Conservation (phyloP, 2,797 vertebrate species). For the Simalia tracyae region DNA sequence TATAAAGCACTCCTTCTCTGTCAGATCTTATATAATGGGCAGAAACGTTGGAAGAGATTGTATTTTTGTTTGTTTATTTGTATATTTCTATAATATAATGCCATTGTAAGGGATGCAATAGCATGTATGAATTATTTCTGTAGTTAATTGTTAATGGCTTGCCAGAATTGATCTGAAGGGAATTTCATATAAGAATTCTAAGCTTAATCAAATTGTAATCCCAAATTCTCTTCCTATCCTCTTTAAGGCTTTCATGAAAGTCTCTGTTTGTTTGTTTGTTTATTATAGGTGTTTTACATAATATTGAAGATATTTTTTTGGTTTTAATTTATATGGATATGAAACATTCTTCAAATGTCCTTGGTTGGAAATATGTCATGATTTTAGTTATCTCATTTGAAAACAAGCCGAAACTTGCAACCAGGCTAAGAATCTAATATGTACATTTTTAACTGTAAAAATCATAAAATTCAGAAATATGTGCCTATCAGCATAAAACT, state of each 20-base stretch:
- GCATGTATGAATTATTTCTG: background rate
- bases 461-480: too few relatives aligned
- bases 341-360: background rate
- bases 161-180: background rate
- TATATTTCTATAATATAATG: background rate
- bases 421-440: too few relatives aligned
- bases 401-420: too few relatives aligned
- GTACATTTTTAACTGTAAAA: too few relatives aligned
- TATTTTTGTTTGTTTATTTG: background rate
- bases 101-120: background rate
- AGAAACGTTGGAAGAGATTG: background rate
- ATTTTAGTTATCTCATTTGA: too few relatives aligned
- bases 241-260: background rate
- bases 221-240: background rate
- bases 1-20: background rate
- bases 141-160: background rate
- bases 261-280: background rate
- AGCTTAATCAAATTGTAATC: background rate
- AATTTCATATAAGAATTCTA: background rate
- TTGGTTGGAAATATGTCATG: background rate
- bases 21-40: background rate
- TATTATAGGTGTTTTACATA: background rate
- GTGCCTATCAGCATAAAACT: too few relatives aligned
- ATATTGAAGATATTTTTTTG: background rate
- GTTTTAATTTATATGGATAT: background rate